Conservation (phyloP, 2,797 vertebrate species). For the Takifugu rubripes region DNA sequence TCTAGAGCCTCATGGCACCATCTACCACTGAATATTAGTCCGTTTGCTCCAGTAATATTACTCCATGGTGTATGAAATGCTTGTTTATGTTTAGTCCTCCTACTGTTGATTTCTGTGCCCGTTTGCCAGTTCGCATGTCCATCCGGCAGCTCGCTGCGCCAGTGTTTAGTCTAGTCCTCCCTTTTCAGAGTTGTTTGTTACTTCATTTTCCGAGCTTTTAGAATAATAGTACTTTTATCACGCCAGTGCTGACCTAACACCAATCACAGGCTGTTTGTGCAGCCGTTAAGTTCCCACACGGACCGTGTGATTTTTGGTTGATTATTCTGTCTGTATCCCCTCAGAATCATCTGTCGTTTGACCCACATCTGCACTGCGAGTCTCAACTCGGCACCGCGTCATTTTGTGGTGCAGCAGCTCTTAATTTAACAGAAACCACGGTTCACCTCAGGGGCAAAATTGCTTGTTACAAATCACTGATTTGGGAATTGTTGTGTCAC, state of each 20-base stretch:
- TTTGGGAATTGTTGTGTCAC: constrained; percentile 18
- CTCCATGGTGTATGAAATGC: constrained; percentile 5
- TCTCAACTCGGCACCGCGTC: constrained; percentile 2
- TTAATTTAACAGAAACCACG: constrained; percentile 15
- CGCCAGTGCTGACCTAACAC: constrained; percentile 42
- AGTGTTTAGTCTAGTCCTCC: constrained; percentile 51
- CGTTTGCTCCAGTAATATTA: constrained; percentile 10
- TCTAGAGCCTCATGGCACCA: not conserved
- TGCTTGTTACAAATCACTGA: constrained; percentile 3
- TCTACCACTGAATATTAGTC: not conserved
- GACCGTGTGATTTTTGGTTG: constrained; percentile 32
- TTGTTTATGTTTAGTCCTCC: constrained; percentile 13
- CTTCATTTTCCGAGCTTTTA: constrained; percentile 55
- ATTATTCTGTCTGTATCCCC: constrained; percentile 26
- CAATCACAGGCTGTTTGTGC: constrained; percentile 45
- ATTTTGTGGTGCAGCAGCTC: constrained; percentile 12
- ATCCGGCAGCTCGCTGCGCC: constrained; percentile 27
- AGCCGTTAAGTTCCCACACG: constrained; percentile 49
- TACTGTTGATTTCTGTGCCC: constrained; percentile 28
- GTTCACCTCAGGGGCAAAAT: constrained; percentile 8
- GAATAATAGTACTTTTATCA: constrained; percentile 54
- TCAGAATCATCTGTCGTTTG: not conserved
- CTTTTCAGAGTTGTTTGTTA: constrained; percentile 58
- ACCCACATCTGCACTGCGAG: constrained; percentile 12
- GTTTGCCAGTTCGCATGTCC: constrained; percentile 12